Conservation (phyloP, 2,113 vertebrate genomes). For the Amazona vittata region DNA sequence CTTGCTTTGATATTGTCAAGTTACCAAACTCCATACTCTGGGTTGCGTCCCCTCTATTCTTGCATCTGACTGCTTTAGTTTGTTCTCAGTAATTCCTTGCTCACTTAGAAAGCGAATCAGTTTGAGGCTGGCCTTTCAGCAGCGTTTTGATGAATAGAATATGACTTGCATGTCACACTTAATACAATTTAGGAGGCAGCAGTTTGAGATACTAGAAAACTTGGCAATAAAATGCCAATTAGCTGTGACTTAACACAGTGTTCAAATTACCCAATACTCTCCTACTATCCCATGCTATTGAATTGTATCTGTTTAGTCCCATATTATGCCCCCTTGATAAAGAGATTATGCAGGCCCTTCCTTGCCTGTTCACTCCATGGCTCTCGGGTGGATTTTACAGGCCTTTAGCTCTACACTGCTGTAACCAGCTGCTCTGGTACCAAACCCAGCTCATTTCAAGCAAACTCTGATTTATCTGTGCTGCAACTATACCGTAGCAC, state of each 20-base stretch:
- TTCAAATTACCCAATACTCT: background rate
- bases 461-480: background rate
- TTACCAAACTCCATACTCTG: background rate
- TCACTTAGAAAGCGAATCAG: background rate
- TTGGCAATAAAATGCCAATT: conserved; percentile 47
- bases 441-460: background rate
- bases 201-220: background rate
- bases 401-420: background rate
- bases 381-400: background rate
- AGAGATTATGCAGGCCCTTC: background rate
- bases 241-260: background rate
- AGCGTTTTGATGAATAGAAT: background rate
- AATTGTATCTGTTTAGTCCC: background rate
- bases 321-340: background rate
- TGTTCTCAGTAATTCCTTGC: background rate
- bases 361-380: background rate
- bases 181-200: conserved; percentile 1
- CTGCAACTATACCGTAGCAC: background rate
- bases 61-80: background rate
- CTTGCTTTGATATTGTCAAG: background rate
- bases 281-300: background rate
- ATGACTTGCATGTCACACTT: conserved; percentile 9
- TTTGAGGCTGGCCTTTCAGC: background rate
- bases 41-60: background rate
- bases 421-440: background rate